Evolutionary conservation across 2,113 vertebrate genomes (phyloP).

Genomic region (Alethe castanea): DNA sequence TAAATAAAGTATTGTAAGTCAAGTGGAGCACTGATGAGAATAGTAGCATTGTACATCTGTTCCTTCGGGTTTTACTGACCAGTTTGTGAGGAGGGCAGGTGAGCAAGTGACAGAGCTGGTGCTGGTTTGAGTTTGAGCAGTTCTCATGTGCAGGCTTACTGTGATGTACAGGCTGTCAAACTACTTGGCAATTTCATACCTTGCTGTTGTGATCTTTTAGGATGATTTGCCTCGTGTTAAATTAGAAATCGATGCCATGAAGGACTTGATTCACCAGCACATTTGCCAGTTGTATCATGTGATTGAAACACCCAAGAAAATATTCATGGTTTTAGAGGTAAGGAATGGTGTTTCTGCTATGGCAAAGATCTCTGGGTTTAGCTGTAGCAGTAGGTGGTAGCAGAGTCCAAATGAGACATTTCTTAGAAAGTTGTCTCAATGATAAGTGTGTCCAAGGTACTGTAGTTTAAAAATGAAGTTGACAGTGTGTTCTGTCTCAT

Average conservation of each 20-base stretch:
- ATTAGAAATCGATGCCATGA: slow-evolving; percentile 92
- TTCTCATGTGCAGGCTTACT: background rate
- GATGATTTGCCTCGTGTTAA: slow-evolving; percentile 91
- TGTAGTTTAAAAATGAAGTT: background rate
- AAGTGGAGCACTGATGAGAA: background rate
- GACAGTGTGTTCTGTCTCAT: background rate
- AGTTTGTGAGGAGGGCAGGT: background rate
- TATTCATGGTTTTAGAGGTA: slow-evolving; percentile 96
- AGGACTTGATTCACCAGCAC: slow-evolving; percentile 91
- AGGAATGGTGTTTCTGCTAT: background rate
- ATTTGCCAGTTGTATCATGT: slow-evolving; percentile 92
- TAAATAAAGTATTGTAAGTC: background rate
- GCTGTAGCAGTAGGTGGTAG: accelerated
- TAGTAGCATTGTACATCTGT: background rate
- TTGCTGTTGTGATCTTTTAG: slow-evolving; percentile 65
- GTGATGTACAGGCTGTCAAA: background rate
- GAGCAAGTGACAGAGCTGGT: background rate
- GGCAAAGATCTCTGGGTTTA: accelerated
- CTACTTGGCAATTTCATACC: background rate
- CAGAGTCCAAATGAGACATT: background rate
- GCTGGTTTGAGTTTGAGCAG: background rate
- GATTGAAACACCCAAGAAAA: slow-evolving; percentile 88
- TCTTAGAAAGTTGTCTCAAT: background rate
- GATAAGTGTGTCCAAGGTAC: background rate
- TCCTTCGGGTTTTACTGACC: background rate